Evolutionary conservation across 2,113 vertebrate genomes (phyloP), one percentile per base, ranked within the genome.

Genomic region (Podarcis cretensis): DNA sequence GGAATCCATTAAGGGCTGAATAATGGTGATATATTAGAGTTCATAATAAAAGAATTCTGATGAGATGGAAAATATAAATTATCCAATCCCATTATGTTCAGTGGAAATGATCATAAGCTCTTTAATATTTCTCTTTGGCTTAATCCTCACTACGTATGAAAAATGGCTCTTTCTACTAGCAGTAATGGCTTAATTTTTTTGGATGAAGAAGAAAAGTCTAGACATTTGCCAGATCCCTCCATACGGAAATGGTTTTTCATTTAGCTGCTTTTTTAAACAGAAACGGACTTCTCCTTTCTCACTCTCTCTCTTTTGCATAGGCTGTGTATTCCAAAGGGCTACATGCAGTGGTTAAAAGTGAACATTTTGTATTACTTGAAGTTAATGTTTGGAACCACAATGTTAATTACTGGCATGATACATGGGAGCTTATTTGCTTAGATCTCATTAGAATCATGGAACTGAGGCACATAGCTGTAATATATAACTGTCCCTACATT

Each of bases 51-150:
- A 81, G 35, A 81, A 27, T 84, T 84, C n/a, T 74, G 83, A 84
- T n/a, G 23, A 87, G 27, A 81, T 87, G 25, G 66, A 81, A 84
- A 81, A 73, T 81, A 87, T 73, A 71, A 81, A 81, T 81, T 87
- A 81, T 30, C 16, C 16, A 4, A 40, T 35, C 48, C 48, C 32
- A 81, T 21, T 81, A 81, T 30, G 25, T 73, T n/a, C 57, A 81
- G 23, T 81, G 48, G 32, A 87, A 87, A 59, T 78, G 35, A 5
- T 71, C 32, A 71, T 84, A 43, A 71, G 35, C 27, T 69, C 69
- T 88, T 68, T 84, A 40, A 89, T 80, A 59, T 84, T 89, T 84
- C 82, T 89, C 48, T 71, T 84, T 63, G 23, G 16, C 57, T 89
- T 84, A 84, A 18, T 71, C 32, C 4, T 63, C 48, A 32, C 27